Evolutionary conservation across 2,113 vertebrate species (phyloP).

Genomic region (Barbus barbus): DNA sequence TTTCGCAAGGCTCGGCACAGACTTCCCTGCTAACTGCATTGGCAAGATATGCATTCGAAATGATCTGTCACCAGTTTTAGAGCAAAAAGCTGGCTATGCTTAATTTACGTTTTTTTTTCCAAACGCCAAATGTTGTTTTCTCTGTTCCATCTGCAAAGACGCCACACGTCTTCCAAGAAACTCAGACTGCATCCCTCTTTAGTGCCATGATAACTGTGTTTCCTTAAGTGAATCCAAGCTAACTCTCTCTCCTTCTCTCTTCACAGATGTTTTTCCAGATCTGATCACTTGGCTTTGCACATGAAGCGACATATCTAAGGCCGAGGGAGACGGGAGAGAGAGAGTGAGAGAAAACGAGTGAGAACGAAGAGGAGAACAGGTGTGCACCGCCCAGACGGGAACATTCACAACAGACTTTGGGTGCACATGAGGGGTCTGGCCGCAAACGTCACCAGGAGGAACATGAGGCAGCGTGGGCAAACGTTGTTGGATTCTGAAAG

Average conservation of each 20-base stretch:
- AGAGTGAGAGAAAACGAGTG: constrained; percentile 45
- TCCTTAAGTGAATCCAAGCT: not conserved
- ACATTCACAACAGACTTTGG: constrained; percentile 32
- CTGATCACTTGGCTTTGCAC: constrained; percentile 95
- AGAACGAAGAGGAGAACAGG: constrained; percentile 45
- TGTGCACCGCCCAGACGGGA: constrained; percentile 53
- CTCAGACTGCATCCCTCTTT: constrained; percentile 9
- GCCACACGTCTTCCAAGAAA: constrained; percentile 45
- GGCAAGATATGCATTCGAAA: constrained; percentile 36
- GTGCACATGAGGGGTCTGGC: constrained; percentile 24
- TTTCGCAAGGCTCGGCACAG: constrained; percentile 26
- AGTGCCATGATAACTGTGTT: constrained; percentile 8
- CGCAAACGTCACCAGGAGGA: constrained; percentile 40
- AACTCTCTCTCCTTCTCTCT: constrained; percentile 45
- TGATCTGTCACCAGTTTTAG: constrained; percentile 41
- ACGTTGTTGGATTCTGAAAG: constrained; percentile 71
- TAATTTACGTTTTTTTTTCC: constrained; percentile 30
- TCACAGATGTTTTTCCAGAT: constrained; percentile 95
- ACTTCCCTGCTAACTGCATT: constrained; percentile 19
- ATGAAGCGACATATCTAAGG: constrained; percentile 97
- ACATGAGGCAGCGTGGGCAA: constrained; percentile 58
- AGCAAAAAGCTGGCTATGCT: constrained; percentile 42
- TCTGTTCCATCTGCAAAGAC: constrained; percentile 55
- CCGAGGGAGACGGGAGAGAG: constrained; percentile 12
- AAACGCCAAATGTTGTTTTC: constrained; percentile 59